A percentile compares a stretch with the other conserved stretches of the same genome.
Evolutionary conservation across 2,888 invertebrate species (phyloP).

Genomic region (Cataglyphis altisquamis): DNA sequence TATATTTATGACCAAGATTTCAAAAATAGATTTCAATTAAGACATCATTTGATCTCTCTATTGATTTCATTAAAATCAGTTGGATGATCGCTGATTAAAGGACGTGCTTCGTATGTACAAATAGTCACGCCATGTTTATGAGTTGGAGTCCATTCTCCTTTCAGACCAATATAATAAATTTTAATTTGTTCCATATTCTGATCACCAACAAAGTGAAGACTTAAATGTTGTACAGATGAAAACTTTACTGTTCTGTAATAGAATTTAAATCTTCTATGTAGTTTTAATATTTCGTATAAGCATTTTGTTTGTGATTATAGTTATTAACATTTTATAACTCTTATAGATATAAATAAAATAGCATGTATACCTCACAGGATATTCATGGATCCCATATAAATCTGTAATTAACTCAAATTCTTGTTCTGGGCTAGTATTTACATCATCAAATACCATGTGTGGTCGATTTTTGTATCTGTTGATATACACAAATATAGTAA

Average conservation of each 20-base stretch:
- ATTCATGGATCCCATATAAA: conserved; percentile 93
- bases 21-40: not conserved
- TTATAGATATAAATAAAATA: not conserved
- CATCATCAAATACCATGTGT: conserved; percentile 98
- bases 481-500: conserved; percentile 3
- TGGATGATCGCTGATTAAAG: conserved; percentile 95
- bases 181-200: conserved; percentile 94
- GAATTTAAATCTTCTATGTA: not conserved
- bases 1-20: not conserved
- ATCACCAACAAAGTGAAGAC: conserved; percentile 96
- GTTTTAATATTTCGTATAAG: conserved; percentile 33
- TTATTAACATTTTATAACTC: conserved; percentile 15
- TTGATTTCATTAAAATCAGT: conserved; percentile 84
- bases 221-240: conserved; percentile 95
- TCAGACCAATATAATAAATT: conserved; percentile 97
- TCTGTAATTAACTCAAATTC: conserved; percentile 95
- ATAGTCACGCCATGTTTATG: conserved; percentile 96
- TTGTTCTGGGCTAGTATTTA: conserved; percentile 92
- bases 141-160: conserved; percentile 95
- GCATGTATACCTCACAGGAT: conserved; percentile 93
- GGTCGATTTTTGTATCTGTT: conserved; percentile 96
- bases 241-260: conserved; percentile 95
- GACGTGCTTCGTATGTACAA: conserved; percentile 95
- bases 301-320: conserved; percentile 25
- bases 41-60: conserved; percentile 65